Evolutionary conservation across 2,888 invertebrate species (phyloP).

Genomic region (Trachelus troglodyta): DNA sequence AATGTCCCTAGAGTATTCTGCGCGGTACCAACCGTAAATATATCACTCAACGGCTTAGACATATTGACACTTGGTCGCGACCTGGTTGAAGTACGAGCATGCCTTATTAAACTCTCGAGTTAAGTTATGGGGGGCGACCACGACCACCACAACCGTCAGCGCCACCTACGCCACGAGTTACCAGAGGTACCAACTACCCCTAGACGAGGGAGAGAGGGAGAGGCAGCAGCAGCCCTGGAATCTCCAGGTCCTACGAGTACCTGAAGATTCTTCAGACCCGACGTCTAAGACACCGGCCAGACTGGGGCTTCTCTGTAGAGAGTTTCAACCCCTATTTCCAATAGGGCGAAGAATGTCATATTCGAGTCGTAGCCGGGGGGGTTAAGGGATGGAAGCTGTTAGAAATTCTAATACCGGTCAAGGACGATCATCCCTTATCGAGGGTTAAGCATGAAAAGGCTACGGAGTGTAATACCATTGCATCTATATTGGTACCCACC

Average conservation of each 20-base stretch:
- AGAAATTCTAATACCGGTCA: not conserved
- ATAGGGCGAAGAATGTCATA: not conserved
- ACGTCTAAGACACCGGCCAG: not conserved
- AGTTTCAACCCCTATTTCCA: not conserved
- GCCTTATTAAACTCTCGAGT: conserved; percentile 60
- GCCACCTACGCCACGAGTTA: not conserved
- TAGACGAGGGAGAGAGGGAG: not conserved
- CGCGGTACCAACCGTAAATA: conserved; percentile 57
- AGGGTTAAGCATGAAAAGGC: not conserved
- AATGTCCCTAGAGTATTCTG: conserved; percentile 47
- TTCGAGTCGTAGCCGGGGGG: not conserved
- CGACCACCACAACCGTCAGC: conserved; percentile 33
- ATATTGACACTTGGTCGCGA: conserved; percentile 58
- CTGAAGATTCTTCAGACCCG: not conserved
- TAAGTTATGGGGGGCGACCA: conserved; percentile 57
- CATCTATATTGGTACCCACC: not conserved
- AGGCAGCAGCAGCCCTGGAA: not conserved
- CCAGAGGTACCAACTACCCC: not conserved
- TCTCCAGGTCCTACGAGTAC: not conserved
- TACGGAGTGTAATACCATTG: not conserved
- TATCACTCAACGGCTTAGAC: conserved; percentile 60
- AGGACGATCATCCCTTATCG: not conserved
- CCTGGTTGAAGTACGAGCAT: conserved; percentile 50
- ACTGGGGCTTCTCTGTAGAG: not conserved
- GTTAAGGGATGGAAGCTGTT: not conserved